phyloP scores from a whole-genome alignment of 2,888 invertebrate species.

The Laothoe populi region DNA sequence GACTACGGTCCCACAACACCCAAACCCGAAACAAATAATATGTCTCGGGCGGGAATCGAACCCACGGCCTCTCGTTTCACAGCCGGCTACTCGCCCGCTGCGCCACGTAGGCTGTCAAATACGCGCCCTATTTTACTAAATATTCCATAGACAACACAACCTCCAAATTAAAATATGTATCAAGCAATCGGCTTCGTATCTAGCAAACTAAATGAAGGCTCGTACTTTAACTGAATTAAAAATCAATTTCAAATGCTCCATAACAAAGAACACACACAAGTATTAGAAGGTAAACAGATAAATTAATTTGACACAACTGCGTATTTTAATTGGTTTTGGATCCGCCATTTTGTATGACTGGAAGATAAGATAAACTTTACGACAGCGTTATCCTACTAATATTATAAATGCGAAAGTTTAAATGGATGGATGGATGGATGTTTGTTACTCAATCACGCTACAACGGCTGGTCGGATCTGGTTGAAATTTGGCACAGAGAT shows the following conservation, averaged over 20 bases:
- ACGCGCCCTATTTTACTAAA: neutral
- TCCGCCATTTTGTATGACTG: slow-evolving; percentile 6
- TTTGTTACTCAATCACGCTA: no score
- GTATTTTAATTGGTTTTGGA: slow-evolving; percentile 17
- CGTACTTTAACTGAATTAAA: neutral
- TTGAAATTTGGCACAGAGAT: no score
- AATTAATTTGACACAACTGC: slow-evolving; percentile 17
- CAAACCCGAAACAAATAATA: no score
- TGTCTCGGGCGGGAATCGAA: no score
- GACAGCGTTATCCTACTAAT: neutral
- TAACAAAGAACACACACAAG: neutral
- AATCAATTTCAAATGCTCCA: neutral
- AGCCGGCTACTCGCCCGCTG: no score
- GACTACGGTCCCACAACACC: no score
- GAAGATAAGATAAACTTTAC: slow-evolving; percentile 1
- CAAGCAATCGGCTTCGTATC: neutral
- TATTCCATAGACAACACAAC: neutral
- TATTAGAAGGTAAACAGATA: slow-evolving; percentile 19
- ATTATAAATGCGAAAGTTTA: no score
- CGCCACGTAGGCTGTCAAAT: no score
- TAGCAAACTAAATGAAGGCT: neutral
- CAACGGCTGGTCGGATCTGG: no score
- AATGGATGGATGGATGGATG: no score
- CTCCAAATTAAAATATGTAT: neutral
- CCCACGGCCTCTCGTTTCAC: no score